phyloP scores from a whole-genome alignment of 2,797 vertebrate genomes.

The Eulemur rubriventer region DNA sequence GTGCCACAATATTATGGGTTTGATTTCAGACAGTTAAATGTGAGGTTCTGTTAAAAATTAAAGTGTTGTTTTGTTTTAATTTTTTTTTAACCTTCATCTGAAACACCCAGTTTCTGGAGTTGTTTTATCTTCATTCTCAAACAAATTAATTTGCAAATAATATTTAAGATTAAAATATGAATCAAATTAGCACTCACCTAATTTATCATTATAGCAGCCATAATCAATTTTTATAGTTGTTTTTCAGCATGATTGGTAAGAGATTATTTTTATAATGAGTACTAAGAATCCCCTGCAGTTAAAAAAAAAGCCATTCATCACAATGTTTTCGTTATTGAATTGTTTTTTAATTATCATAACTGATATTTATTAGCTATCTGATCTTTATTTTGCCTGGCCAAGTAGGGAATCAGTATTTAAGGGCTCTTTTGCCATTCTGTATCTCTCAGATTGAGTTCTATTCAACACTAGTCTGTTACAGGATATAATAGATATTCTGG shows the following conservation, averaged over 20 bases:
- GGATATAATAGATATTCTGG: background rate
- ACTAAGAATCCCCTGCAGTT: background rate
- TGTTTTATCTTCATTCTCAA: conserved; percentile 4
- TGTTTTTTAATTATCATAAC: conserved; percentile 43
- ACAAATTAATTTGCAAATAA: conserved; percentile 47
- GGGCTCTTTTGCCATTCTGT: background rate
- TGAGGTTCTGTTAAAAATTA: conserved; percentile 36
- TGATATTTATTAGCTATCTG: conserved; percentile 7
- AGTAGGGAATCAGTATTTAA: background rate
- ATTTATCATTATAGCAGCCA: conserved; percentile 24
- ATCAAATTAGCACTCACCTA: conserved; percentile 33
- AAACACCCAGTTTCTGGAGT: conserved; percentile 7
- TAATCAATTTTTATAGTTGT: background rate
- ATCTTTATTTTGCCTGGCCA: background rate
- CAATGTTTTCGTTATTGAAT: conserved; percentile 10
- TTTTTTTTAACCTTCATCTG: background rate
- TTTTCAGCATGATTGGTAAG: conserved; percentile 24
- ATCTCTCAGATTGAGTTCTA: background rate
- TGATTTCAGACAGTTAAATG: conserved; percentile 31
- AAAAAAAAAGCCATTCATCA: background rate
- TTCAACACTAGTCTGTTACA: background rate
- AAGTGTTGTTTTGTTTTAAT: background rate
- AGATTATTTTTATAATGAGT: conserved; percentile 22
- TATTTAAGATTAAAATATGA: conserved; percentile 49
- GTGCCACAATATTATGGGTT: background rate